phyloP scores from a whole-genome alignment of 2,888 invertebrate species.

The Caenorhabditis auriculariae region DNA sequence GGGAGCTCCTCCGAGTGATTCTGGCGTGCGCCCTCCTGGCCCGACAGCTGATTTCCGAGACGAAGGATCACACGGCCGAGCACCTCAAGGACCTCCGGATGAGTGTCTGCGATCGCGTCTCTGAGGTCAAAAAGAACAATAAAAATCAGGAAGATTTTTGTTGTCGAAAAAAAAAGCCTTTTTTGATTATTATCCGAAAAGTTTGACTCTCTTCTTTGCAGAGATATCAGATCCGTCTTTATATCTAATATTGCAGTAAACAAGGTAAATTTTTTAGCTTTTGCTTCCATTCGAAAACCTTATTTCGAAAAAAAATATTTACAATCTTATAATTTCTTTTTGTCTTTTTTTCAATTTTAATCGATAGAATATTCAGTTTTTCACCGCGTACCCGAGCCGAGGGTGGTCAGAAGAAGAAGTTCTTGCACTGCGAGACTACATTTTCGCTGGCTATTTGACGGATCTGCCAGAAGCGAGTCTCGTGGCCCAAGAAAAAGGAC shows the following conservation, averaged over 20 bases:
- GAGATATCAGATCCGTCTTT: too few relatives aligned
- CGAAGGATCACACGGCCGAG: neutral
- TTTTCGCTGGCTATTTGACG: slow-evolving; percentile 8
- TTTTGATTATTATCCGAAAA: too few relatives aligned
- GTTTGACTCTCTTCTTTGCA: too few relatives aligned
- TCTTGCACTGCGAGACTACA: slow-evolving; percentile 6
- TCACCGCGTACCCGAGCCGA: slow-evolving; percentile 35
- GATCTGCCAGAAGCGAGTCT: slow-evolving; percentile 11
- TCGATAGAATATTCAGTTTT: too few relatives aligned
- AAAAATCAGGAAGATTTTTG: too few relatives aligned
- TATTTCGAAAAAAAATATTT: too few relatives aligned
- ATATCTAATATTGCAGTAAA: too few relatives aligned
- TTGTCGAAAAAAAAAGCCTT: too few relatives aligned
- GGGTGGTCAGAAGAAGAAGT: slow-evolving; percentile 13
- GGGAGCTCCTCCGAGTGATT: slow-evolving; percentile 17
- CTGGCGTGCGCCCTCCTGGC: slow-evolving; percentile 21
- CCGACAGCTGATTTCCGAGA: slow-evolving; percentile 6
- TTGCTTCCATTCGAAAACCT: too few relatives aligned
- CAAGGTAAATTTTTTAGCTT: too few relatives aligned
- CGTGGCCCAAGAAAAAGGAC: slow-evolving; percentile 10
- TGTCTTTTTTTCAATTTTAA: too few relatives aligned
- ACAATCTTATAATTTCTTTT: neutral
- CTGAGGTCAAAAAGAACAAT: too few relatives aligned
- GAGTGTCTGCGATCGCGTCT: slow-evolving; percentile 21
- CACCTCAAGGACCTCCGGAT: slow-evolving; percentile 12